A percentile compares a stretch with the other conserved stretches of the same genome.
Conservation (phyloP, 2,113 vertebrate species). For the Brachionichthys hirsutus region DNA sequence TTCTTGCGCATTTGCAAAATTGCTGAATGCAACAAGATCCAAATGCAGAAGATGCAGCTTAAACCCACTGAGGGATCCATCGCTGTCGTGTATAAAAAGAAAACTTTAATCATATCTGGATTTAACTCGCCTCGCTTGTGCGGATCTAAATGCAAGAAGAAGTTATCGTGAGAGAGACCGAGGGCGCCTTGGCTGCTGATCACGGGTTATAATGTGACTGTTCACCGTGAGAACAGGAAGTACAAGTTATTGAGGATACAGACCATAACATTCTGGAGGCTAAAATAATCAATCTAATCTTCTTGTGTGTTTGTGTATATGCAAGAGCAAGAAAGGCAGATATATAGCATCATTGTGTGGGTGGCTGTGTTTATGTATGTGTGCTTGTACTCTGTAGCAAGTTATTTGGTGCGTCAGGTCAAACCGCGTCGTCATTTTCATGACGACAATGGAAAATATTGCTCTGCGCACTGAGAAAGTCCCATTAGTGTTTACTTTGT, state of each 20-base stretch:
- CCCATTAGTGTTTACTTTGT: conserved; percentile 16
- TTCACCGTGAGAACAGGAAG: conserved; percentile 76
- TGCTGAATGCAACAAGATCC: conserved; percentile 36
- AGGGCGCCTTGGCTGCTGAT: conserved; percentile 48
- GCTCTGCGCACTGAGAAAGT: conserved; percentile 6
- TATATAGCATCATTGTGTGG: background rate
- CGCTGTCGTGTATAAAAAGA: conserved; percentile 21
- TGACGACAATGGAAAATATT: conserved; percentile 17
- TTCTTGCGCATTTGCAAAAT: conserved; percentile 4
- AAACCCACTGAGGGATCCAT: background rate
- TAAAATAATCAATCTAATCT: conserved; percentile 68
- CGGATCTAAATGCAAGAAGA: conserved; percentile 26
- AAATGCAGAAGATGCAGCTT: conserved; percentile 24
- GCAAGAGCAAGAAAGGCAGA: background rate
- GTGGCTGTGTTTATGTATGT: conserved; percentile 4
- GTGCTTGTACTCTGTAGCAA: background rate
- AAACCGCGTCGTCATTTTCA: conserved; percentile 21
- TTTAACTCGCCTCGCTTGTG: conserved; percentile 13
- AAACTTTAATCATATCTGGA: conserved; percentile 26
- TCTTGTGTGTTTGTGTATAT: conserved; percentile 39
- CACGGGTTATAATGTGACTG: conserved; percentile 36
- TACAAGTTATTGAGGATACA: conserved; percentile 62
- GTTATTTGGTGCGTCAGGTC: conserved; percentile 18
- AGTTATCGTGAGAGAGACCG: conserved; percentile 36
- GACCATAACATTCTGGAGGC: conserved; percentile 50